Evolutionary conservation across 2,888 invertebrate genomes (phyloP).

Genomic region (Gymnocheta viridis): DNA sequence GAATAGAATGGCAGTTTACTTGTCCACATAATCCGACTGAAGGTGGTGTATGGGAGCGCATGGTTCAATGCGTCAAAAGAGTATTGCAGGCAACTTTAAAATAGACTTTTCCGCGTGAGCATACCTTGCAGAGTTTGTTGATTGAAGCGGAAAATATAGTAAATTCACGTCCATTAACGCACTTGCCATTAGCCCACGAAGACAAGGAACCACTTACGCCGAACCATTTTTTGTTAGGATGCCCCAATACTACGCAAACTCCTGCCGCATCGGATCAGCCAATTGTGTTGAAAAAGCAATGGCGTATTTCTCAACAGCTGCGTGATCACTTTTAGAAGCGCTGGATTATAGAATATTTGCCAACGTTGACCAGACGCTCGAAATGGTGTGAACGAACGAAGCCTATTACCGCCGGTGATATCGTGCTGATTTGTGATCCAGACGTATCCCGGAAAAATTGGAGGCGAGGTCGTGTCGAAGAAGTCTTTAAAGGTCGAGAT

Average conservation of each 20-base stretch:
- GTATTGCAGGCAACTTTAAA: too few relatives aligned
- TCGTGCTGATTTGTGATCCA: constrained; percentile 65
- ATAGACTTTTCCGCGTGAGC: background rate
- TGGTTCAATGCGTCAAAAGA: too few relatives aligned
- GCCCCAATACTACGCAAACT: too few relatives aligned
- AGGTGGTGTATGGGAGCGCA: background rate
- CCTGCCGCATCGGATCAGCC: background rate
- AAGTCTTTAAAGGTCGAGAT: constrained; percentile 46
- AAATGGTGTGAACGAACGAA: constrained; percentile 57
- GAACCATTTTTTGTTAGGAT: constrained; percentile 33
- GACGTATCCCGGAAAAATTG: constrained; percentile 54
- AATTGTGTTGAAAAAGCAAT: constrained; percentile 1
- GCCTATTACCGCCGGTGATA: constrained; percentile 46
- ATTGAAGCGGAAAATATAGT: constrained; percentile 65
- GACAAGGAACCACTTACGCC: constrained; percentile 41
- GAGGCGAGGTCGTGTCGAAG: constrained; percentile 55
- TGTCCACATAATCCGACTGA: too few relatives aligned
- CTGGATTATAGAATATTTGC: too few relatives aligned
- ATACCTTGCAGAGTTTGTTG: constrained; percentile 7
- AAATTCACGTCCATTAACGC: constrained; percentile 57
- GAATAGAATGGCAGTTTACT: too few relatives aligned
- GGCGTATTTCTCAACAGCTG: constrained; percentile 2
- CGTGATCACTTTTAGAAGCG: too few relatives aligned
- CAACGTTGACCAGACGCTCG: constrained; percentile 13
- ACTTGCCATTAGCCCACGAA: too few relatives aligned